Conservation (phyloP, 2,888 invertebrate species). For the Andrena chrysosceles region DNA sequence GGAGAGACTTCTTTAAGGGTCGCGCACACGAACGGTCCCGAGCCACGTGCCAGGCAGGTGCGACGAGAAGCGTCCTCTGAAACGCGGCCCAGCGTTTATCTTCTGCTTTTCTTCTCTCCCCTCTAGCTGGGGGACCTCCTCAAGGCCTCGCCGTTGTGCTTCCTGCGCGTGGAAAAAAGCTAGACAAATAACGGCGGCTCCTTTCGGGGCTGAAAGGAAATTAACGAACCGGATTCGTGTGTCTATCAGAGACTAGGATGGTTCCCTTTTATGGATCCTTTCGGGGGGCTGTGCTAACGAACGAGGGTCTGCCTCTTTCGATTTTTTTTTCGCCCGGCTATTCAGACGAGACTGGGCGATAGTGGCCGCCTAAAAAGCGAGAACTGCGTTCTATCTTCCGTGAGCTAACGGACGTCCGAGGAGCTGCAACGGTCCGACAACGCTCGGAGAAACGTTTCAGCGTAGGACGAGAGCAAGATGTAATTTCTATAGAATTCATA, state of each 20-base stretch:
- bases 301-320: constrained; percentile 30
- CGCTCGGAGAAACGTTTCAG: background rate
- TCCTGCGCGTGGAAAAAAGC: constrained; percentile 27
- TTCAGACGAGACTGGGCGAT: background rate
- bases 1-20: constrained; percentile 29
- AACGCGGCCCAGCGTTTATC: constrained; percentile 64
- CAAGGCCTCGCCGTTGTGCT: constrained; percentile 10
- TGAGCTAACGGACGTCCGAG: background rate
- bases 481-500: too few species aligned
- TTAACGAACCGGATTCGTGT: constrained; percentile 68
- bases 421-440: background rate
- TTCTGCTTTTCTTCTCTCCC: constrained; percentile 33
- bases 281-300: constrained; percentile 13
- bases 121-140: background rate
- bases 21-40: constrained; percentile 49
- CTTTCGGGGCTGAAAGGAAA: constrained; percentile 61
- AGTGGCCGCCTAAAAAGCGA: background rate
- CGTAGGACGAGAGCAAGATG: too few species aligned
- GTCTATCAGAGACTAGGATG: constrained; percentile 56
- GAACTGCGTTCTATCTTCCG: background rate
- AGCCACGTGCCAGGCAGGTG: constrained; percentile 73
- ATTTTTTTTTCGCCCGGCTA: constrained; percentile 34
- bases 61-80: constrained; percentile 55
- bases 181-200: constrained; percentile 58
- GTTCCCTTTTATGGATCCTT: constrained; percentile 39